phyloP scores from a whole-genome alignment of 2,888 invertebrate genomes.

The Thalpophila matura region DNA sequence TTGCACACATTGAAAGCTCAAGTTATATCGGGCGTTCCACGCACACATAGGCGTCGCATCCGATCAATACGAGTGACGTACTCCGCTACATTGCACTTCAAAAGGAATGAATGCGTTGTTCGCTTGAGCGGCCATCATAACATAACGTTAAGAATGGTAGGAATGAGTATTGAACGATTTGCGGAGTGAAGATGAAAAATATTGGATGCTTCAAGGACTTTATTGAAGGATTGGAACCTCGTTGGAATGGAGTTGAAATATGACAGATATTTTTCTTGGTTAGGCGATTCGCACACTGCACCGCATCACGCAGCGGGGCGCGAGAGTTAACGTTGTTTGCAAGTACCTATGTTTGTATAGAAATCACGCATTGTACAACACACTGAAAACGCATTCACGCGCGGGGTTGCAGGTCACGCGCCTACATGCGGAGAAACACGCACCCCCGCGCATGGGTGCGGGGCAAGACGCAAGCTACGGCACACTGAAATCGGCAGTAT shows the following conservation, averaged over 20 bases:
- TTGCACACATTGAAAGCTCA: constrained; percentile 36
- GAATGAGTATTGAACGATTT: constrained; percentile 55
- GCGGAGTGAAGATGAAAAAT: constrained; percentile 41
- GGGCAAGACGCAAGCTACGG: too few relatives aligned
- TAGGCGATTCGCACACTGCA: too few relatives aligned
- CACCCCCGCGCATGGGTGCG: too few relatives aligned
- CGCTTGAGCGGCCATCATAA: constrained; percentile 50
- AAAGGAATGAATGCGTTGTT: constrained; percentile 57
- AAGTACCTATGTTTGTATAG: too few relatives aligned
- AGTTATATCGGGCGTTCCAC: constrained; percentile 44
- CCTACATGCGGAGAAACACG: too few relatives aligned
- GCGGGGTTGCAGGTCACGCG: too few relatives aligned
- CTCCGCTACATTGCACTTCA: constrained; percentile 52
- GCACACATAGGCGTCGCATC: constrained; percentile 55
- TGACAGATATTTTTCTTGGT: constrained; percentile 33
- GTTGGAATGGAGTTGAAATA: constrained; percentile 6
- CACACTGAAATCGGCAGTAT: too few relatives aligned
- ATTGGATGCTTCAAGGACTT: constrained; percentile 45
- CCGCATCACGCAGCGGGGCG: too few relatives aligned
- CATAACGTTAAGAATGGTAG: constrained; percentile 27
- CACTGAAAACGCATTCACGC: too few relatives aligned
- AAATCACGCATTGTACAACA: too few relatives aligned
- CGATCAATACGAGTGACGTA: constrained; percentile 66
- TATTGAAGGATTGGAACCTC: too few relatives aligned
- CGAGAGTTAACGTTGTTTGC: too few relatives aligned